Conservation (phyloP, 2,113 vertebrate genomes). For the Xyrauchen texanus region DNA sequence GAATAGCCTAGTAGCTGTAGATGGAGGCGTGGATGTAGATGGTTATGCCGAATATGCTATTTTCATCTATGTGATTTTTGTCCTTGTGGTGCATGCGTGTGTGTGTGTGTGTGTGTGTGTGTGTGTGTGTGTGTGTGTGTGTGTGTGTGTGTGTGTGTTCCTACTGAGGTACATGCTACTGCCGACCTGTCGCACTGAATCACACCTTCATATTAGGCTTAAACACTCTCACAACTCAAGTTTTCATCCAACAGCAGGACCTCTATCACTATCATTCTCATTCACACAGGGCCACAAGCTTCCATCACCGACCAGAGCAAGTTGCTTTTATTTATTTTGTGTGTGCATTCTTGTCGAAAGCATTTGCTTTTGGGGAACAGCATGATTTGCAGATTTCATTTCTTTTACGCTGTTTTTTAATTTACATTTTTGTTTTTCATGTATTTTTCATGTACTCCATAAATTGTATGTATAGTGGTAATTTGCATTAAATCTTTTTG, state of each 20-base stretch:
- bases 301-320: background rate
- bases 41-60: conserved; percentile 53
- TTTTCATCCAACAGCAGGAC: conserved; percentile 16
- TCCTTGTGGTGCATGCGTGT: conserved; percentile 45
- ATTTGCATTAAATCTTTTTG: too few relatives aligned
- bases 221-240: conserved; percentile 14
- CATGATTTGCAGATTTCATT: conserved; percentile 28
- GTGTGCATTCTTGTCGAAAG: background rate
- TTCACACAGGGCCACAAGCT: background rate
- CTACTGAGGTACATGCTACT: conserved; percentile 58
- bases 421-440: background rate
- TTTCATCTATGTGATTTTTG: conserved; percentile 59
- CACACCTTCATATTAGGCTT: conserved; percentile 52
- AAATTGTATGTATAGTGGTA: background rate
- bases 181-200: conserved; percentile 50
- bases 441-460: background rate
- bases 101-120: conserved; percentile 40
- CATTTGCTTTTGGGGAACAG: background rate
- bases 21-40: conserved; percentile 41
- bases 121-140: conserved; percentile 36
- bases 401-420: background rate
- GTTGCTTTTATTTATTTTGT: background rate
- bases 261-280: background rate
- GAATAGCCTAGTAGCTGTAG: conserved; percentile 20
- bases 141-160: conserved; percentile 43